These are phyloP conservation scores for Drosophila pachea DNA, from an alignment of 1,140 invertebrate species.

Conservation along the genomic window DNA sequence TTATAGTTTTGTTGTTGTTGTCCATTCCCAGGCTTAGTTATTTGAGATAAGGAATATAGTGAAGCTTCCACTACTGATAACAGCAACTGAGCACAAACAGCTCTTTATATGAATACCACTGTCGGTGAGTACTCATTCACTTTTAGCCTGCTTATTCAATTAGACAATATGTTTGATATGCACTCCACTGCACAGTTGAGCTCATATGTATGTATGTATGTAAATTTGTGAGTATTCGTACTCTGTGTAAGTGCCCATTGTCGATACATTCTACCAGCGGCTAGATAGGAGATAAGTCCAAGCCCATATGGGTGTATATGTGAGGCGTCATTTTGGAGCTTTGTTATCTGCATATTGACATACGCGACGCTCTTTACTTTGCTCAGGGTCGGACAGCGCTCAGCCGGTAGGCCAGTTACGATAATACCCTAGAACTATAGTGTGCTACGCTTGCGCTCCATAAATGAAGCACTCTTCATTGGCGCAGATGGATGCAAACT, in stretches of 20 bases:
- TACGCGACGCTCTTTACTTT: conserved; percentile 3
- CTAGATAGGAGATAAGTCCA: not conserved
- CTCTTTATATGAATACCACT: not conserved
- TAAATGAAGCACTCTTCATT: too few relatives aligned
- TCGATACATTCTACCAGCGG: not conserved
- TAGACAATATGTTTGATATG: conserved; percentile 45
- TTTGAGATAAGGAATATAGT: conserved; percentile 22
- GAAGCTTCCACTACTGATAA: conserved; percentile 46
- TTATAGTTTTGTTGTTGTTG: conserved; percentile 24
- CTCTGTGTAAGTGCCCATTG: not conserved
- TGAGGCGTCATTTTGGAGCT: conserved; percentile 10
- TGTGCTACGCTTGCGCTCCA: too few relatives aligned
- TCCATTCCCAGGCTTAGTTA: conserved; percentile 21
- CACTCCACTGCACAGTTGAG: conserved; percentile 36
- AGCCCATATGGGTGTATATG: not conserved
- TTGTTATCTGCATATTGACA: conserved; percentile 30
- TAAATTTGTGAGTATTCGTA: conserved; percentile 14
- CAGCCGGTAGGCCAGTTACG: not conserved
- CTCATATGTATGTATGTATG: not conserved
- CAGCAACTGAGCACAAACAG: conserved; percentile 30
- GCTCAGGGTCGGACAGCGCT: conserved; percentile 16
- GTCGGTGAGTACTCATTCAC: too few relatives aligned
- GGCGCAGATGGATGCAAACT: too few relatives aligned
- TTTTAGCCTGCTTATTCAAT: conserved; percentile 22
- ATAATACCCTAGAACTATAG: conserved; percentile 1